Conservation (phyloP, 1,140 invertebrate genomes). For the Heliconius melpomene region DNA sequence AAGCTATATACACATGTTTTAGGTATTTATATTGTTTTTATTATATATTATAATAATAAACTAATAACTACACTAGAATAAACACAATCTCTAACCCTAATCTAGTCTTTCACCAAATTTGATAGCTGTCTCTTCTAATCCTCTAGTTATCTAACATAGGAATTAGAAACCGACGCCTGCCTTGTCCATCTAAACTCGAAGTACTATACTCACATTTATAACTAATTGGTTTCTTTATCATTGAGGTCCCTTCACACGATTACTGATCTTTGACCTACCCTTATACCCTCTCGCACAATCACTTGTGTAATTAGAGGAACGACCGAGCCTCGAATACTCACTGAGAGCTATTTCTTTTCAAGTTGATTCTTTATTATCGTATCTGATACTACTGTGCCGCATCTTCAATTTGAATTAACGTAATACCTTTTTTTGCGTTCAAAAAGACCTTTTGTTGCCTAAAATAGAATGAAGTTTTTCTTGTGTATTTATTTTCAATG, state of each 20-base stretch:
- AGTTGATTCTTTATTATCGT: slow-evolving; percentile 11
- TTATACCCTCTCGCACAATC: slow-evolving; percentile 20
- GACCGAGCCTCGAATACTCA: slow-evolving; percentile 4
- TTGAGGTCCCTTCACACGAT: slow-evolving; percentile 32
- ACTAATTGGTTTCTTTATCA: slow-evolving; percentile 48
- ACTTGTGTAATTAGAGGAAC: slow-evolving; percentile 29
- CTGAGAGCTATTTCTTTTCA: slow-evolving; percentile 21
- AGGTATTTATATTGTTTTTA: neutral
- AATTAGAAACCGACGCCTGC: slow-evolving; percentile 32
- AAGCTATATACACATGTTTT: no score
- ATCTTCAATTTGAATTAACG: slow-evolving; percentile 13
- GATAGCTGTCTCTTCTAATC: neutral
- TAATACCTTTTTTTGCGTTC: neutral
- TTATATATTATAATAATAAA: neutral
- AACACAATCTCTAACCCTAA: slow-evolving; percentile 5
- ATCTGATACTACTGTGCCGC: slow-evolving; percentile 13
- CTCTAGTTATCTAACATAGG: neutral
- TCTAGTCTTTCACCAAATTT: slow-evolving; percentile 16
- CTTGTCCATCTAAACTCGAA: slow-evolving; percentile 34
- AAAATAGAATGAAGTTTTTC: slow-evolving; percentile 1
- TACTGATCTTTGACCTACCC: slow-evolving; percentile 30
- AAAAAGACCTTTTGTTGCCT: slow-evolving; percentile 8
- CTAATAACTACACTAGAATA: neutral
- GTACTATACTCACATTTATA: slow-evolving; percentile 36
- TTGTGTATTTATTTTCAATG: slow-evolving; percentile 5